These are phyloP conservation scores for Pantala flavescens DNA, from an alignment of 1,140 invertebrate species.

Conservation along the genomic window DNA sequence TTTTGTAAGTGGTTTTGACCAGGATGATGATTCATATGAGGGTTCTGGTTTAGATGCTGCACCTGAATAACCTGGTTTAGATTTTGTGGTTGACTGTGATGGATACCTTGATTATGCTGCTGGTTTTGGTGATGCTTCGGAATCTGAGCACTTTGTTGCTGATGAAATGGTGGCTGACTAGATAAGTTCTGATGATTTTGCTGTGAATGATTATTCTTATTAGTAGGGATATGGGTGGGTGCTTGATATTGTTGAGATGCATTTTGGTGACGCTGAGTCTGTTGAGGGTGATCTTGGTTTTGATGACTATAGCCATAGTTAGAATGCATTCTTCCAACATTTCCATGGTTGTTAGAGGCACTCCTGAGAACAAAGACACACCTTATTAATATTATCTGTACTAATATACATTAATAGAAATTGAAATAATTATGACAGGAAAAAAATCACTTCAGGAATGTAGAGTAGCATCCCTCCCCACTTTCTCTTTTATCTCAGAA, in stretches of 20 bases:
- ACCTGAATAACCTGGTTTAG: background rate
- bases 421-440: too few species aligned
- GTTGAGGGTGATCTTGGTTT: background rate
- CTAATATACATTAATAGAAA: too few species aligned
- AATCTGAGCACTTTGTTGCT: background rate
- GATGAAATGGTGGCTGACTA: background rate
- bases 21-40: background rate
- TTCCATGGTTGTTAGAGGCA: background rate
- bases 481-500: too few species aligned
- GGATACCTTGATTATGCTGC: background rate
- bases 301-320: background rate
- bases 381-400: too few species aligned
- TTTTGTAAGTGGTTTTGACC: background rate
- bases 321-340: background rate
- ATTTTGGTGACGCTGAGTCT: background rate
- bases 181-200: background rate
- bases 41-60: background rate
- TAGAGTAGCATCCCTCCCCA: too few species aligned
- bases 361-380: background rate
- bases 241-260: background rate
- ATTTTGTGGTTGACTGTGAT: background rate
- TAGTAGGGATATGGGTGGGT: background rate
- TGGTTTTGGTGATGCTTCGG: background rate
- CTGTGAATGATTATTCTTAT: background rate
- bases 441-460: too few species aligned